Base-by-base conservation (phyloP, 2,113 vertebrate species). In the Pygoscelis adeliae region DNA sequence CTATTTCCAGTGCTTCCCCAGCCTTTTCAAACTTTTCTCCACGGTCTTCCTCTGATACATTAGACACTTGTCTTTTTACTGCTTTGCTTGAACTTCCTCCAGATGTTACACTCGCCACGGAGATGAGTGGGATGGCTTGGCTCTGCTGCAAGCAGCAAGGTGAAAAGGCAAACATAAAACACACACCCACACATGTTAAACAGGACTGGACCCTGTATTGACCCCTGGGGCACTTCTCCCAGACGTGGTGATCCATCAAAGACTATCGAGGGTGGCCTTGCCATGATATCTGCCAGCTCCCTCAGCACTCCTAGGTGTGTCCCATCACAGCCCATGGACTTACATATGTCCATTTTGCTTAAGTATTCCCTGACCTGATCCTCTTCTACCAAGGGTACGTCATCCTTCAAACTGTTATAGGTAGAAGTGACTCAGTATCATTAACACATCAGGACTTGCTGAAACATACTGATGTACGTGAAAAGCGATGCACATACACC, bases 81-180 rank as follows among this genome's bases (percentile, higher is more conserved):
- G 85, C 96, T 95, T 98, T 98, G 69, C 94, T 88, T 1, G 97
- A 87, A 40, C 95, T 91, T 61, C 93, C 90, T 13, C 98, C 98
- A 1, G 98, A 92, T 8, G 99, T 97, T 49, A 99, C 90, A 5
- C 98, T 98, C 44, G 98, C 98, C 63, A 99, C 97, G 0, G 99
- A 99, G 93, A 98, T 83, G 34, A 99, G 93, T 0, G 99, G 99
- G 81, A 99, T 97, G 30, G 99, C 99, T 86, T 99, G 99, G 96
- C 98, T 99, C 94, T 99, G 99, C 99, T 99, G 78, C 13, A 15
- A 12, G 20, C 26, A 58, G 25, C 26, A 25, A 38, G 34, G 53
- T 22, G 29, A 79, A 76, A 62, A 80, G 18, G 4, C 13, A 58
- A 22, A n/a, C 5, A 9, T 56, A 14, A 93, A 6, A 5, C 87